Evolutionary conservation across 1,140 invertebrate species (phyloP), one percentile per base, ranked within the genome.

Genomic region (Stegodyphus dumicola): DNA sequence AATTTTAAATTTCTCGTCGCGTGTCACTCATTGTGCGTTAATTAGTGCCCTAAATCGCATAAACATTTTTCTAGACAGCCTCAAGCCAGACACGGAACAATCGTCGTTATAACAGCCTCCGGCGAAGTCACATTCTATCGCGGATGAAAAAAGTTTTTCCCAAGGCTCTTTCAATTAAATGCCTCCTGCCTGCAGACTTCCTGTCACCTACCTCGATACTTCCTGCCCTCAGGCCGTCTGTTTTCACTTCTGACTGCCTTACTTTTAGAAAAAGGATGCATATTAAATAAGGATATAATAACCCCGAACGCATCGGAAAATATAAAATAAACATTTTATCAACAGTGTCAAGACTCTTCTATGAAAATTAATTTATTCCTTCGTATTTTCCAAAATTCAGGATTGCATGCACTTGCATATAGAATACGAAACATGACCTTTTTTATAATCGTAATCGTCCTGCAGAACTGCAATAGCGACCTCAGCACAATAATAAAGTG

Each of bases 151-250:
- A 54, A 77, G 13, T 33, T 66, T 69, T 79, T 79, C 77, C 66
- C 77, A 79, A 79, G 77, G 77, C 77, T 79, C 67, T 69, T 79
- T 79, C 77, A 79, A 77, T 77, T 66, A 77, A 77, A 77, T 77
- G 60, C 75, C 75, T 66, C 75, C 77, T 70, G 77, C 77, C 66
- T 56, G 52, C 15, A 79, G 77, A 79, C 77, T 79, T 79, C 77
- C 77, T 79, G 77, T 79, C 77, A 79, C 77, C 77, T 79, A 79
- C 77, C 77, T 79, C 65, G n/a, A 54, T 33, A 79, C 77, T 79
- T 79, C 77, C 77, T 79, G 77, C 77, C 77, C 67, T 48, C 48
- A 66, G 76, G 66, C 52, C 18, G 53, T 48, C 18, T 69, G 66
- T 79, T 79, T 79, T 79, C 77, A 70, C 77, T 79, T 70, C 77